Percentiles rank a stretch among this genome's conserved stretches.
Evolutionary conservation across 2,113 vertebrate species (phyloP).

Genomic region (Ursus arctos): DNA sequence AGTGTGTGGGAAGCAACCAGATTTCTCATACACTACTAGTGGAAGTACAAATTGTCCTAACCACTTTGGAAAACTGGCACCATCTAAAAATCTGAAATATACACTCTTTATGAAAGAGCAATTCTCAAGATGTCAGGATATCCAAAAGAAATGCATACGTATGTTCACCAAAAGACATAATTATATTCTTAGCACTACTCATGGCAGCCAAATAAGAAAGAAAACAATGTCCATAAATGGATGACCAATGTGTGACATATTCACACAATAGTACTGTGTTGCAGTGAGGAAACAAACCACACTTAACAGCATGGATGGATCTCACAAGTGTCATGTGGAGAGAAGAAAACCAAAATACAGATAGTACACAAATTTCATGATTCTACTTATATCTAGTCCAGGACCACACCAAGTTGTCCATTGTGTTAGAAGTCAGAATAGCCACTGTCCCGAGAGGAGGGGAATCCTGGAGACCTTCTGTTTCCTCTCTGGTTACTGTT

Average conservation of each 20-base stretch:
- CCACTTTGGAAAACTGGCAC: background rate
- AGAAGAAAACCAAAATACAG: background rate
- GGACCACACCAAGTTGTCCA: background rate
- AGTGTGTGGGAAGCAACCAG: background rate
- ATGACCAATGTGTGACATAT: background rate
- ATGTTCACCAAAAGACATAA: background rate
- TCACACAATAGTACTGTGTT: background rate
- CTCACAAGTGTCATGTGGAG: background rate
- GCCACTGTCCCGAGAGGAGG: background rate
- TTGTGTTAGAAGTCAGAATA: background rate
- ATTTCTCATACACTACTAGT: background rate
- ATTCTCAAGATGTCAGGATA: background rate
- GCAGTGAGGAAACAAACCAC: background rate
- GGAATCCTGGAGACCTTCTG: background rate
- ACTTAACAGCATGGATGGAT: background rate
- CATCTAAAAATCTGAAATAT: background rate
- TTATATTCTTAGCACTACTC: background rate
- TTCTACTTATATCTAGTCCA: background rate
- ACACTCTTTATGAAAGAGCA: background rate
- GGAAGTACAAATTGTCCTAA: background rate
- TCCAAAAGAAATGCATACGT: background rate
- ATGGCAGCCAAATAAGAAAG: background rate
- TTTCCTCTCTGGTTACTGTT: background rate
- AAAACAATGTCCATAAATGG: background rate
- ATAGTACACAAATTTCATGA: too few relatives aligned